Conservation (phyloP, 2,113 vertebrate species). For the Strix aluco region DNA sequence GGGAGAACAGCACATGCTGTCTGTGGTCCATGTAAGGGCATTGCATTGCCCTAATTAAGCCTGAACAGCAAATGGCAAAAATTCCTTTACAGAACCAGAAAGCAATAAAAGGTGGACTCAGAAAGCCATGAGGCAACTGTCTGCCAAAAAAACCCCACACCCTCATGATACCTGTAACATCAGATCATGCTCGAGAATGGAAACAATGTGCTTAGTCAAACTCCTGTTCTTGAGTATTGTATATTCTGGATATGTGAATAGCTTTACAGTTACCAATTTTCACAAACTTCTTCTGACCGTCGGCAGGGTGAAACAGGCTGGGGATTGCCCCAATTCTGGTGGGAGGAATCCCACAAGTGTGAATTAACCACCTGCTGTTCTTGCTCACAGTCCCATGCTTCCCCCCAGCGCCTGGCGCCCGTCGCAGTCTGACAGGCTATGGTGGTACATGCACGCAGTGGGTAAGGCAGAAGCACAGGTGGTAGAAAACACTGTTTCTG, state of each 20-base stretch:
- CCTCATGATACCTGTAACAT: neutral
- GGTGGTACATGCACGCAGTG: neutral
- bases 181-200: neutral
- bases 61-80: neutral
- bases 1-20: neutral
- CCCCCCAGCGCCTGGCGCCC: accelerated
- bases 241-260: neutral
- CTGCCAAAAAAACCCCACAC: neutral
- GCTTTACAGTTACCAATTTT: neutral
- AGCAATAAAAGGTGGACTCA: neutral
- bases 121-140: neutral
- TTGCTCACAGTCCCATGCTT: neutral
- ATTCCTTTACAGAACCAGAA: neutral
- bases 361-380: neutral
- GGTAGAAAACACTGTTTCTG: neutral
- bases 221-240: neutral
- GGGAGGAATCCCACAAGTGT: neutral
- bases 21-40: neutral
- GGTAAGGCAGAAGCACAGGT: neutral
- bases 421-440: accelerated
- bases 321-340: neutral
- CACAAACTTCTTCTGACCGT: neutral
- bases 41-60: neutral
- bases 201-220: neutral
- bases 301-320: neutral